Evolutionary conservation across 2,797 vertebrate species (phyloP).

Genomic region (Acrocephalus scirpaceus): DNA sequence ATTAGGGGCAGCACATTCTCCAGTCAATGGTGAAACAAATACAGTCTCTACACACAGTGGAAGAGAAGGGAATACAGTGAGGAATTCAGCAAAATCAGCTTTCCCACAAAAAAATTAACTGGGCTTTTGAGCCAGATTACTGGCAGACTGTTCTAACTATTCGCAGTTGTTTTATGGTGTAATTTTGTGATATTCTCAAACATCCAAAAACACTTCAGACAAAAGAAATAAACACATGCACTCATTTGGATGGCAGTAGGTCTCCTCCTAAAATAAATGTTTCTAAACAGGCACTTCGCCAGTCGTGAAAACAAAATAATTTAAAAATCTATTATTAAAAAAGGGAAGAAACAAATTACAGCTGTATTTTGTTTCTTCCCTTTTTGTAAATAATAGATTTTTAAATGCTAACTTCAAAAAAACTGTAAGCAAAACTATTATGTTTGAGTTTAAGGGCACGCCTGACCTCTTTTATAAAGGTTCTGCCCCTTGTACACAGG

Average conservation of each 20-base stretch:
- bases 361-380: background rate
- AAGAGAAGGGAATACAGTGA: background rate
- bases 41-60: fast-evolving
- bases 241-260: background rate
- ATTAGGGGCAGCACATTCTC: background rate
- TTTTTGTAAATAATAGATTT: background rate
- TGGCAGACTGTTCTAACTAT: background rate
- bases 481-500: background rate
- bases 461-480: background rate
- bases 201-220: background rate
- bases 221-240: background rate
- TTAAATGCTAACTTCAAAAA: background rate
- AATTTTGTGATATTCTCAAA: conserved; percentile 35
- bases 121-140: background rate
- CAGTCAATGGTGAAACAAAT: background rate
- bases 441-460: background rate
- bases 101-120: background rate
- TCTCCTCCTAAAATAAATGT: background rate
- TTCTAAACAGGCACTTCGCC: background rate
- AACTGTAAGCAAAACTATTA: background rate
- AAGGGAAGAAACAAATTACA: background rate
- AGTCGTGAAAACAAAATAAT: background rate
- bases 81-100: background rate
- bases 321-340: background rate
- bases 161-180: conserved; percentile 46